phyloP scores from a whole-genome alignment of 2,888 invertebrate genomes.

The Chirona hameri region DNA sequence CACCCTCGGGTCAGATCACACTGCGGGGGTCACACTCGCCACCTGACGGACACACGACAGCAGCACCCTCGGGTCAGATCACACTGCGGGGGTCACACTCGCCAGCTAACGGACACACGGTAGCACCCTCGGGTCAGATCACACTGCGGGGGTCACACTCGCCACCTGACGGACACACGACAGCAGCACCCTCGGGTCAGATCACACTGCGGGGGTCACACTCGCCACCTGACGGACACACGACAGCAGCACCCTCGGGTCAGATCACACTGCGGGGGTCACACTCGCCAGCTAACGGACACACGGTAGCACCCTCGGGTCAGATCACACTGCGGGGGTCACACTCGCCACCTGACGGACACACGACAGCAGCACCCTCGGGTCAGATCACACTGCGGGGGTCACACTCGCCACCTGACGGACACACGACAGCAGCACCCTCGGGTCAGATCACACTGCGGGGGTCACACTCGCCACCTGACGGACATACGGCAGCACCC shows the following conservation, averaged over 20 bases:
- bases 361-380: too few relatives aligned
- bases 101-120: constrained; percentile 29
- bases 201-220: constrained; percentile 34
- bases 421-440: too few relatives aligned
- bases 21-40: constrained; percentile 37
- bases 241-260: too few relatives aligned
- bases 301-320: too few relatives aligned
- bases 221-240: constrained; percentile 32
- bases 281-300: constrained; percentile 35
- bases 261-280: constrained; percentile 29
- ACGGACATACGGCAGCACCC: too few relatives aligned
- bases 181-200: too few relatives aligned
- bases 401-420: constrained; percentile 37
- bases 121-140: too few relatives aligned
- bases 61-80: too few relatives aligned
- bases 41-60: constrained; percentile 13
- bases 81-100: constrained; percentile 34
- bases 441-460: too few relatives aligned
- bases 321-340: constrained; percentile 29
- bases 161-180: constrained; percentile 30
- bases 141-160: constrained; percentile 35
- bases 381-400: not conserved
- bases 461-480: constrained; percentile 38
- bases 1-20: too few relatives aligned
- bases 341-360: constrained; percentile 35